Percentiles rank a stretch among this genome's conserved stretches.
Conservation (phyloP, 2,113 vertebrate genomes). For the Lonchura striata region DNA sequence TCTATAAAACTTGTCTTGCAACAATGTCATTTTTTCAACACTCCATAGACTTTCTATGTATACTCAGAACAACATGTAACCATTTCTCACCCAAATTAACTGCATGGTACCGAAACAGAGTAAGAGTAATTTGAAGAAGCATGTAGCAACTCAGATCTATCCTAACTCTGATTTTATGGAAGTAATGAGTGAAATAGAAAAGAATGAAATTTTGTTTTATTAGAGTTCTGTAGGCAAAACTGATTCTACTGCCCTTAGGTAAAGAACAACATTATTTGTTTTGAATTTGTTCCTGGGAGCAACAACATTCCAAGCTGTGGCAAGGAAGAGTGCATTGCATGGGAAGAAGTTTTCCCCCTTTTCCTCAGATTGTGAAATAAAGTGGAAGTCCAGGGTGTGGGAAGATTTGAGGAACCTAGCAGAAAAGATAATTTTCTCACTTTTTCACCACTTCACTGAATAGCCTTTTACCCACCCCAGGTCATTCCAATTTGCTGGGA, state of each 20-base stretch:
- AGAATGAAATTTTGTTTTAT: background rate
- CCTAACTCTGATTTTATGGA: background rate
- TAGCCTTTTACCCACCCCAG: background rate
- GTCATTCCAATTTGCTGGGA: background rate
- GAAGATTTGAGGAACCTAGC: background rate
- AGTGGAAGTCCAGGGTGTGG: background rate
- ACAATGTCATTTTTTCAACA: background rate
- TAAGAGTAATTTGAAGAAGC: background rate
- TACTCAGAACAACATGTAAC: rapidly evolving
- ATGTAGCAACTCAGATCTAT: background rate
- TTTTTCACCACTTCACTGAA: background rate
- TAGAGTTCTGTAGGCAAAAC: background rate
- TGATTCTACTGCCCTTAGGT: background rate
- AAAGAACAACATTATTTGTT: background rate
- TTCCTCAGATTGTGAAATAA: background rate
- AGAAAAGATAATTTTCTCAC: background rate
- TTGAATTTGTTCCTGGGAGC: background rate
- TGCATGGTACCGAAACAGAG: background rate
- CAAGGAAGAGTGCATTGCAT: background rate
- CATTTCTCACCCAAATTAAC: background rate
- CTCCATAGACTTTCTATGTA: background rate
- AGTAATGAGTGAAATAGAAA: background rate
- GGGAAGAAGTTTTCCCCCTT: background rate
- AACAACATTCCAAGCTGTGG: background rate
- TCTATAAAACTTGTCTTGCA: background rate